These are phyloP conservation scores for Limnothrissa miodon DNA, from an alignment of 2,113 vertebrate species.

Conservation along the genomic window DNA sequence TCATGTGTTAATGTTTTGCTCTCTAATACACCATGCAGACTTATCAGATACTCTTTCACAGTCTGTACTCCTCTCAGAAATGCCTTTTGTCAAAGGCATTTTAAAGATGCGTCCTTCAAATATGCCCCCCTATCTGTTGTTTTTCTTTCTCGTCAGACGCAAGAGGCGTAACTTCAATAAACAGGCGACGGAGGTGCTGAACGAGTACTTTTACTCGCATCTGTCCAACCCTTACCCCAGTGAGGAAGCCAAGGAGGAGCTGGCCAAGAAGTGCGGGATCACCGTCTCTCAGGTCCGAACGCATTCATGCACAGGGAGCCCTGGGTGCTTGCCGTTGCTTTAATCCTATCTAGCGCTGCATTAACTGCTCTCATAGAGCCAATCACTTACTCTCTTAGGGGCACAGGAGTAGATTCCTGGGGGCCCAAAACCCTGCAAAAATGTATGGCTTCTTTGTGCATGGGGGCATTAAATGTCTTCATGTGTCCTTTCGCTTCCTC, in stretches of 20 bases:
- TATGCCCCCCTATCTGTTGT: conserved; percentile 4
- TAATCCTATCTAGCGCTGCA: no score
- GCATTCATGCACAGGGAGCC: neutral
- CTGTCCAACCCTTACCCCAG: conserved; percentile 90
- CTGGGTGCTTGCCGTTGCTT: no score
- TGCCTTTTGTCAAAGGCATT: neutral
- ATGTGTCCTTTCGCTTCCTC: conserved; percentile 7
- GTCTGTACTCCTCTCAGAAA: neutral
- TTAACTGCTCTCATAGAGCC: no score
- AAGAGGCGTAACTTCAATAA: conserved; percentile 89
- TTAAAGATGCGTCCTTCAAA: neutral
- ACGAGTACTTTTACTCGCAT: conserved; percentile 91
- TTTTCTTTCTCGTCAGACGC: conserved; percentile 61
- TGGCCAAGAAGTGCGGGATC: conserved; percentile 86
- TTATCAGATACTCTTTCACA: neutral
- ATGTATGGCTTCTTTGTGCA: neutral
- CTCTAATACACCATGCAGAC: no score
- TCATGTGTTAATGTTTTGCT: no score
- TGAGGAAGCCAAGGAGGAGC: conserved; percentile 89
- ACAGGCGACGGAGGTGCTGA: conserved; percentile 86
- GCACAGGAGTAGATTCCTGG: neutral
- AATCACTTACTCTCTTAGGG: neutral
- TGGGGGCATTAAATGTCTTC: neutral
- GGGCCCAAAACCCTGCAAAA: neutral
- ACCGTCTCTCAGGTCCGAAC: conserved; percentile 82